These are phyloP conservation scores for Philopotamus ludificatus DNA, from an alignment of 1,140 invertebrate genomes.

Conservation along the genomic window DNA sequence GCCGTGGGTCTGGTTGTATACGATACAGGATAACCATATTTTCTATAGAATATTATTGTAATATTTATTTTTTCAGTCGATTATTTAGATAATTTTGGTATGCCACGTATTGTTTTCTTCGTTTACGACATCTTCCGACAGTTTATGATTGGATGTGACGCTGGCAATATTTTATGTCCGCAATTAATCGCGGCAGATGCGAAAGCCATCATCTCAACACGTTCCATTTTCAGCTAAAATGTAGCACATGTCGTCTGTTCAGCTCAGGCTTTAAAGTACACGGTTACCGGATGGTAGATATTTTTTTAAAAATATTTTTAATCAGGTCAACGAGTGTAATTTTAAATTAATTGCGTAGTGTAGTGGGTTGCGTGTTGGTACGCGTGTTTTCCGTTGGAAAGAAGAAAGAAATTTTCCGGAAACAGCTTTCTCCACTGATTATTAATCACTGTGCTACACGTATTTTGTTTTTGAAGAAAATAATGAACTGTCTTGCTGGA, in stretches of 20 bases:
- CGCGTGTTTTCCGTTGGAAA: neutral
- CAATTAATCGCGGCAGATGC: slow-evolving; percentile 6
- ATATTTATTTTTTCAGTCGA: too few relatives aligned
- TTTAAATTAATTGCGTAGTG: neutral
- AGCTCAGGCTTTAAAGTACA: too few relatives aligned
- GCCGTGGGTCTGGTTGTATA: neutral
- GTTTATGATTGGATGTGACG: slow-evolving; percentile 2
- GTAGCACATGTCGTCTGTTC: neutral
- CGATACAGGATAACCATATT: too few relatives aligned
- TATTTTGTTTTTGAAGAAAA: slow-evolving; percentile 8
- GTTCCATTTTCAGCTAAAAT: slow-evolving; percentile 1
- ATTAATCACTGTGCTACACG: slow-evolving; percentile 4
- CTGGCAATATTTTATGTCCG: slow-evolving; percentile 6
- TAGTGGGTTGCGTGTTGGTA: neutral
- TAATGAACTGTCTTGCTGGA: neutral
- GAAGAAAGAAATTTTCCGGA: neutral
- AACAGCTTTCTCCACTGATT: neutral
- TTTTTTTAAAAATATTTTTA: too few relatives aligned
- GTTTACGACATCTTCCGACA: neutral
- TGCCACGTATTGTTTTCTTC: neutral
- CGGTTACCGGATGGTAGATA: too few relatives aligned
- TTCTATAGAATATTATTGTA: too few relatives aligned
- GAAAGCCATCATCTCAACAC: neutral
- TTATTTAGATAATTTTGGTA: too few relatives aligned
- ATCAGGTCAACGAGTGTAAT: neutral